Conservation (phyloP, 2,888 invertebrate genomes). For the Cloeon dipterum region DNA sequence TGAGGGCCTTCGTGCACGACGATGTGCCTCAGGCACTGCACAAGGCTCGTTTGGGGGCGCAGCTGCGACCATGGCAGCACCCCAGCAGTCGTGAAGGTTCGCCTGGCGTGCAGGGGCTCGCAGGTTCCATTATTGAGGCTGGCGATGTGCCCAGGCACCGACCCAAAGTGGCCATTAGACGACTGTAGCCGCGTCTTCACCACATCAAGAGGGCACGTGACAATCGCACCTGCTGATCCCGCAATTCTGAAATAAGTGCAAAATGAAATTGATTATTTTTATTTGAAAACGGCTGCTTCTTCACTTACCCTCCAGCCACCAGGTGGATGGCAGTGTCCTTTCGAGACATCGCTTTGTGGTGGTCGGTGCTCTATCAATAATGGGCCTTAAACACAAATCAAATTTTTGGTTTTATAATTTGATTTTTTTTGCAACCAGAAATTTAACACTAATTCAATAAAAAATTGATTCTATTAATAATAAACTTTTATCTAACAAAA, state of each 20-base stretch:
- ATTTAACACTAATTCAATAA: no score
- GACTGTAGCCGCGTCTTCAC: conserved; percentile 94
- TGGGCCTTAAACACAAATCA: no score
- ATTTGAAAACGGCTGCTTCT: no score
- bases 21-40: conserved; percentile 72
- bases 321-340: conserved; percentile 76
- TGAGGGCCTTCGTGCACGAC: conserved; percentile 79
- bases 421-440: no score
- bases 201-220: conserved; percentile 94
- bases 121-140: conserved; percentile 20
- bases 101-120: conserved; percentile 31
- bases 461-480: no score
- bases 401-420: no score
- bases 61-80: conserved; percentile 33
- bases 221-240: conserved; percentile 88
- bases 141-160: conserved; percentile 19
- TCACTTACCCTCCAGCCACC: conserved; percentile 85
- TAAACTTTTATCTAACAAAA: no score
- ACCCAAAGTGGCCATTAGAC: conserved; percentile 40
- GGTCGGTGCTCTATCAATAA: no score
- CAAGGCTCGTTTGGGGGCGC: conserved; percentile 34
- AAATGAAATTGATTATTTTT: conserved; percentile 6
- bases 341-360: conserved; percentile 15
- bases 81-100: conserved; percentile 53
- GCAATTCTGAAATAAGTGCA: conserved; percentile 50